Evolutionary conservation across 2,888 invertebrate genomes (phyloP).

Genomic region (Pemphredon lugubris): DNA sequence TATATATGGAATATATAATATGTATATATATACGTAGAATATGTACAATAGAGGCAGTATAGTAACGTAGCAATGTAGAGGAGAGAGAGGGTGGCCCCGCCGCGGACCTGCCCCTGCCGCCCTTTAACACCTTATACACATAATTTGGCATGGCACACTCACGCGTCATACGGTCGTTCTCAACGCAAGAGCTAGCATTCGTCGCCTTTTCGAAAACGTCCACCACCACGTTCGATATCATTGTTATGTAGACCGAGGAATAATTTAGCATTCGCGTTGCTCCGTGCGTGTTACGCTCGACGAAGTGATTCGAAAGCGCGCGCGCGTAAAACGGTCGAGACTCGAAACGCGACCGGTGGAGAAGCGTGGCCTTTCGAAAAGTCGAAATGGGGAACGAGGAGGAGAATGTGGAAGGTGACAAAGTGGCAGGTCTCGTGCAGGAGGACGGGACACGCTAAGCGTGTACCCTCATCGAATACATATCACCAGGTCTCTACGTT

Average conservation of each 20-base stretch:
- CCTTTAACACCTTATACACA: conserved; percentile 68
- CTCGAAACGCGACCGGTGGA: too few relatives aligned
- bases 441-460: conserved; percentile 65
- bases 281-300: too few relatives aligned
- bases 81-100: conserved; percentile 78
- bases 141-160: conserved; percentile 67
- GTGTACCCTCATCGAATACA: conserved; percentile 57
- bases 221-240: not conserved
- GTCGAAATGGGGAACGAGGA: conserved; percentile 44
- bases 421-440: conserved; percentile 72
- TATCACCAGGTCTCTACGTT: conserved; percentile 65
- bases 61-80: conserved; percentile 79
- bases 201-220: conserved; percentile 39
- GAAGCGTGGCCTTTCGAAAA: too few relatives aligned
- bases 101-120: conserved; percentile 77
- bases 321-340: too few relatives aligned
- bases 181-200: conserved; percentile 65
- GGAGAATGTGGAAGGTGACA: conserved; percentile 50
- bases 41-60: conserved; percentile 79
- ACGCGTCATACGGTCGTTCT: conserved; percentile 58
- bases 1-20: conserved; percentile 67
- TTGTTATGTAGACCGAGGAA: too few relatives aligned
- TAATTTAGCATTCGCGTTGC: too few relatives aligned
- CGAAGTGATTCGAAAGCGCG: too few relatives aligned
- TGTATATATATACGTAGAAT: conserved; percentile 73